A percentile compares a stretch with the other conserved stretches of the same genome.
Conservation (phyloP, 2,888 invertebrate genomes). For the Dione vanillae region DNA sequence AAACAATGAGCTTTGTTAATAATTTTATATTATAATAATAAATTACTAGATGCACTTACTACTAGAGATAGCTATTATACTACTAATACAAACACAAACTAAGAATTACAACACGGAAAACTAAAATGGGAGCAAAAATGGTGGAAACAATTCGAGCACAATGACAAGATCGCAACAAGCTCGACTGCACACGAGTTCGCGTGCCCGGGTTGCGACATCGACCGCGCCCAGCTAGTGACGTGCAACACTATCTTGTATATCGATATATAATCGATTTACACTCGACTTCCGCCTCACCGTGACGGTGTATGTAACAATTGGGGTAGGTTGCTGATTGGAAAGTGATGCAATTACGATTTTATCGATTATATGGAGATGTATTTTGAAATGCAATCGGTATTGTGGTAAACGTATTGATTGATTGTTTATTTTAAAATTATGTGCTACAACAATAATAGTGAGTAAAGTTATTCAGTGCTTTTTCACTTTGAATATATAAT, state of each 20-base stretch:
- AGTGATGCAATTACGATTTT: slow-evolving; percentile 24
- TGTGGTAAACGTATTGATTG: neutral
- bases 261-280: slow-evolving; percentile 44
- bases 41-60: slow-evolving; percentile 9
- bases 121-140: slow-evolving; percentile 50
- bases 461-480: too few species aligned
- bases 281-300: slow-evolving; percentile 39
- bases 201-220: slow-evolving; percentile 72
- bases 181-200: slow-evolving; percentile 61
- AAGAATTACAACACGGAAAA: slow-evolving; percentile 50
- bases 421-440: neutral
- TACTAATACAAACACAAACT: slow-evolving; percentile 21
- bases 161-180: slow-evolving; percentile 57
- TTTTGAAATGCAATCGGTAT: neutral
- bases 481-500: too few species aligned
- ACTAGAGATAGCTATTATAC: neutral
- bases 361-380: neutral
- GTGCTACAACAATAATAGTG: too few species aligned
- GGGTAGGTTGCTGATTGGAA: slow-evolving; percentile 25
- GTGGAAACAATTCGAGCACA: slow-evolving; percentile 51
- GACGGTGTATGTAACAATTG: slow-evolving; percentile 23
- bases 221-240: slow-evolving; percentile 70
- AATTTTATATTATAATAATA: slow-evolving; percentile 23
- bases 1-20: slow-evolving; percentile 15
- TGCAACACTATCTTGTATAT: slow-evolving; percentile 62